Conservation (phyloP, 2,113 vertebrate genomes). For the Albula goreensis region DNA sequence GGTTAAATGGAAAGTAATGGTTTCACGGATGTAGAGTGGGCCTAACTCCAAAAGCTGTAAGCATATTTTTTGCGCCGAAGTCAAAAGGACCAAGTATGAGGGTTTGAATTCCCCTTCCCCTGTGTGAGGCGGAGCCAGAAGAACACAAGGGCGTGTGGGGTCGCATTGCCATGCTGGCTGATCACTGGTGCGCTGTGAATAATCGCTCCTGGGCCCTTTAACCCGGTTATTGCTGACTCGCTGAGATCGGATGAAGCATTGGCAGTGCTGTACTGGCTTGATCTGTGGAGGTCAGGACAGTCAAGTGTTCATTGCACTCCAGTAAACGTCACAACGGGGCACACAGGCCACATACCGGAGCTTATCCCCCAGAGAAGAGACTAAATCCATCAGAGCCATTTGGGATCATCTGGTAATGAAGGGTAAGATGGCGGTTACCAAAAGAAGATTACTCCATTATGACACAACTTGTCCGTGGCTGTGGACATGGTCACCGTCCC, state of each 20-base stretch:
- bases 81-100: background rate
- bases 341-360: background rate
- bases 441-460: background rate
- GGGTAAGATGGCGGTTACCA: background rate
- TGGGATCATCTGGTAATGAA: conserved; percentile 7
- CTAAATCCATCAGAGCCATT: background rate
- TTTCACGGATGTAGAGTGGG: background rate
- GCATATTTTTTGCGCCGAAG: background rate
- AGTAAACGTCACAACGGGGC: background rate
- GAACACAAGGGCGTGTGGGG: background rate
- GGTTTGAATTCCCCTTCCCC: background rate
- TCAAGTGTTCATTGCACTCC: background rate
- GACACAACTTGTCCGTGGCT: background rate
- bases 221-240: background rate
- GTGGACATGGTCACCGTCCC: background rate
- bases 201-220: background rate
- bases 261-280: background rate
- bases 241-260: background rate
- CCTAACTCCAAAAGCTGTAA: background rate
- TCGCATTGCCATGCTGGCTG: background rate
- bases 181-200: background rate
- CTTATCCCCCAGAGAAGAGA: background rate
- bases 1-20: background rate
- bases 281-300: background rate
- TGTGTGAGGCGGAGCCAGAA: background rate